phyloP scores from a whole-genome alignment of 2,888 invertebrate genomes.

The Lobophora halterata region DNA sequence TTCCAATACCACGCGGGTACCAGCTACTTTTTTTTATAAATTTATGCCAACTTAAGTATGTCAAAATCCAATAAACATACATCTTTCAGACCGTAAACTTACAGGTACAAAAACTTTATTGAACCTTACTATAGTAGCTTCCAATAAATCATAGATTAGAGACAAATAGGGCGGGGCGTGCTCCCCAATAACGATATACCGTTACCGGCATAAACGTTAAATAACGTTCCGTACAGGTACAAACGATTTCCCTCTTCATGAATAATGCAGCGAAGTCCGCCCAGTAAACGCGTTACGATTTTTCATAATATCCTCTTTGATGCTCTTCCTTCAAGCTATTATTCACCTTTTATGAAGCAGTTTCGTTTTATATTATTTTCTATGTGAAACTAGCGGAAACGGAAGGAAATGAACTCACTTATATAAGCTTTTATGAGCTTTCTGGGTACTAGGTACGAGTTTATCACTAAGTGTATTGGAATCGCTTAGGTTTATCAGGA shows the following conservation, averaged over 20 bases:
- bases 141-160: constrained; percentile 17
- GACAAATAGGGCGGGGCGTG: constrained; percentile 18
- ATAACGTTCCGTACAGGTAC: constrained; percentile 53
- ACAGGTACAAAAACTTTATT: too few species aligned
- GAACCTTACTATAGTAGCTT: constrained; percentile 4
- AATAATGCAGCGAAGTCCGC: constrained; percentile 73
- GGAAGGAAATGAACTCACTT: constrained; percentile 1
- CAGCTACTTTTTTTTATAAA: too few species aligned
- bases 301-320: constrained; percentile 77
- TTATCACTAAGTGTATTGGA: too few species aligned
- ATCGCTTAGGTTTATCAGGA: too few species aligned
- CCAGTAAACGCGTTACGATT: constrained; percentile 77
- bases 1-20: too few species aligned
- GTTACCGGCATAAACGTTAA: constrained; percentile 40
- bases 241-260: too few species aligned
- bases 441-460: too few species aligned
- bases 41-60: too few species aligned
- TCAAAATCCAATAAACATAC: too few species aligned
- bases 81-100: too few species aligned
- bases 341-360: constrained; percentile 59
- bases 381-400: constrained; percentile 10
- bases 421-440: too few species aligned
- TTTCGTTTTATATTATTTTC: constrained; percentile 55
- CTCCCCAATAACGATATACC: constrained; percentile 10
- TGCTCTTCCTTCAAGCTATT: constrained; percentile 49